Evolutionary conservation across 2,888 invertebrate species (phyloP), one percentile per base, ranked within the genome.

Genomic region (Melieria picta): DNA sequence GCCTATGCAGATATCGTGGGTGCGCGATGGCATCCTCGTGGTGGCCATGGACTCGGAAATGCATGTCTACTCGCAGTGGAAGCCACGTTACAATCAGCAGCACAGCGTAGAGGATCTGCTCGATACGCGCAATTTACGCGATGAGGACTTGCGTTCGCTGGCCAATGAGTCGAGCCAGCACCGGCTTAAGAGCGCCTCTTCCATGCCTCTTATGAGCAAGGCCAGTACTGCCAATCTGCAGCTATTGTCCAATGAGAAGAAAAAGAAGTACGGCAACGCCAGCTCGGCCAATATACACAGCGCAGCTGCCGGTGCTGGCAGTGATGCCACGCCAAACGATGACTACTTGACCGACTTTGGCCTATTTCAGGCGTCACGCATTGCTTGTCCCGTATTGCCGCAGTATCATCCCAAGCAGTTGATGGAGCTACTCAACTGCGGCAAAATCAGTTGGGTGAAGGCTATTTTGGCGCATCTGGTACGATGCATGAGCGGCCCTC

Each of bases 31-130:
- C 0, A 96, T 99, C 77, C 88, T 99, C 1, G 97, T 99, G 0
- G 98, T 99, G 1, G 99, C 99, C 3, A 98, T 99, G 98, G 98
- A 99, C 85, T 98, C 98, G 4, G 99, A 99, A 86, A 98, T 99
- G 97, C 98, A 99, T 82, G 98, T 99, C 0, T 99, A 98, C 85
- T 97, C 98, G 0, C 99, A 99, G 83, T 99, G 99, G 99, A 94
- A 94, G 81, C 93, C 95, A 0, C 83, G 85, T 11, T 82, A 80
- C 60, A 78, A 73, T 30, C 81, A 84, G 58, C 79, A 81, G 4
- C 79, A 81, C 47, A 91, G 91, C 75, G 87, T 91, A 0, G 93
- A 93, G 75, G 94, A 94, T 81, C 89, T 91, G 72, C 89, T 91
- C 74, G 93, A 93, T 72, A 91, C 92, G 2, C 89, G 93, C 60